Percentiles rank a stretch among this genome's conserved stretches.
phyloP scores from a whole-genome alignment of 2,797 vertebrate genomes.

The Notoglanidium macrostoma region DNA sequence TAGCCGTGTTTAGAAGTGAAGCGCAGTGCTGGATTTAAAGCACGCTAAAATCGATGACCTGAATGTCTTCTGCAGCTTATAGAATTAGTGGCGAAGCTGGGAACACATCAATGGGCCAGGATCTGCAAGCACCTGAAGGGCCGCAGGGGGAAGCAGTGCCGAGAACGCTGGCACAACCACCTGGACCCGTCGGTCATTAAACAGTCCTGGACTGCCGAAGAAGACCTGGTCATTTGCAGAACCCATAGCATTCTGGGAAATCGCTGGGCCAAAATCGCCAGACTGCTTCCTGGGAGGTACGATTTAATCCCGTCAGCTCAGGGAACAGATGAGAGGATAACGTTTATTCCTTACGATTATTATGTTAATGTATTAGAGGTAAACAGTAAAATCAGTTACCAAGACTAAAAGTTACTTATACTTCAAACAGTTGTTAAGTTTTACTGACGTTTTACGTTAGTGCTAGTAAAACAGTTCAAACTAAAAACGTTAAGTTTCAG shows the following conservation, averaged over 20 bases:
- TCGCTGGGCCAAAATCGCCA: slow-evolving; percentile 93
- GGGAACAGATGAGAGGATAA: not conserved
- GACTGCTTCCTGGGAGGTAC: slow-evolving; percentile 91
- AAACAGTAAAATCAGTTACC: too few relatives aligned
- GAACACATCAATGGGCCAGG: slow-evolving; percentile 85
- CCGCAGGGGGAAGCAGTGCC: slow-evolving; percentile 89
- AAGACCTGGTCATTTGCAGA: slow-evolving; percentile 90
- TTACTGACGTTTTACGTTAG: too few relatives aligned
- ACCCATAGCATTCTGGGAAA: slow-evolving; percentile 88
- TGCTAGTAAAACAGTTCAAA: too few relatives aligned
- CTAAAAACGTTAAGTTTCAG: too few relatives aligned
- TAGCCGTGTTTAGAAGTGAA: not conserved
- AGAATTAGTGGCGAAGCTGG: slow-evolving; percentile 84
- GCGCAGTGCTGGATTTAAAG: not conserved
- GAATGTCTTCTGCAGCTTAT: slow-evolving; percentile 77
- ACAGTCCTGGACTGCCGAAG: slow-evolving; percentile 87
- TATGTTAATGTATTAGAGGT: not conserved
- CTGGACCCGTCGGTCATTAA: slow-evolving; percentile 90
- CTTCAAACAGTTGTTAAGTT: too few relatives aligned
- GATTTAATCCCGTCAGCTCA: not conserved
- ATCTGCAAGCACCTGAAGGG: slow-evolving; percentile 87
- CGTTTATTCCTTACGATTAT: not conserved
- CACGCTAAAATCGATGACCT: not conserved
- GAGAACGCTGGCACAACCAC: slow-evolving; percentile 93
- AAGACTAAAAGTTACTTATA: too few relatives aligned